phyloP scores from a whole-genome alignment of 2,113 vertebrate species.

The Chlamydotis undulata region DNA sequence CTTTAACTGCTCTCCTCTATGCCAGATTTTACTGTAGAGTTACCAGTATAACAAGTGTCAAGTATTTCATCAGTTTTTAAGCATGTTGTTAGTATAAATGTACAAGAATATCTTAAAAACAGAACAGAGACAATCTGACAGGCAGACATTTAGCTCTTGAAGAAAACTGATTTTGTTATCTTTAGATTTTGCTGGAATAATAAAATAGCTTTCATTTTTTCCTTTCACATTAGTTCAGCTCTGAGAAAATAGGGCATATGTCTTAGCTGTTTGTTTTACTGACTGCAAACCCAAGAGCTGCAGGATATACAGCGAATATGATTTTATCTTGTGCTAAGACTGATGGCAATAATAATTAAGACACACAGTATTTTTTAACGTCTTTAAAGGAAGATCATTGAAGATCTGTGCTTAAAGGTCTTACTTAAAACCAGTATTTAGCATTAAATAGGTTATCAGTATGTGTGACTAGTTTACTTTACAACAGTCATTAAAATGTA shows the following conservation, averaged over 20 bases:
- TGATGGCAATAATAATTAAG: neutral
- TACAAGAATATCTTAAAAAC: conserved; percentile 21
- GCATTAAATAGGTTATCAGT: neutral
- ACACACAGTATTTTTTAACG: neutral
- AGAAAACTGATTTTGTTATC: conserved; percentile 20
- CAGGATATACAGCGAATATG: neutral
- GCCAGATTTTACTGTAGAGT: neutral
- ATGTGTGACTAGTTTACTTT: neutral
- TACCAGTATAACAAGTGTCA: neutral
- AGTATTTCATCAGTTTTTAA: conserved; percentile 10
- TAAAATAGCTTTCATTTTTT: conserved; percentile 45
- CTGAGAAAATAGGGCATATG: conserved; percentile 36
- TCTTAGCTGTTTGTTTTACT: neutral
- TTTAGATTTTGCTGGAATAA: neutral
- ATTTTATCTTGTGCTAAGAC: neutral
- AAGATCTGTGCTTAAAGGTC: neutral
- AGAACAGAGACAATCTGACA: conserved; percentile 39
- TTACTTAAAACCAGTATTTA: neutral
- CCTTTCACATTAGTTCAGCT: neutral
- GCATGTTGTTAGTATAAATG: conserved; percentile 6
- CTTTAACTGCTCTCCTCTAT: neutral
- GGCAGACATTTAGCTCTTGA: conserved; percentile 9
- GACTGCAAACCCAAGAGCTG: neutral
- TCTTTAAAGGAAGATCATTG: neutral
- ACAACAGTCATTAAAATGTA: neutral